phyloP scores from a whole-genome alignment of 2,888 invertebrate genomes.

The Unio delphinus region DNA sequence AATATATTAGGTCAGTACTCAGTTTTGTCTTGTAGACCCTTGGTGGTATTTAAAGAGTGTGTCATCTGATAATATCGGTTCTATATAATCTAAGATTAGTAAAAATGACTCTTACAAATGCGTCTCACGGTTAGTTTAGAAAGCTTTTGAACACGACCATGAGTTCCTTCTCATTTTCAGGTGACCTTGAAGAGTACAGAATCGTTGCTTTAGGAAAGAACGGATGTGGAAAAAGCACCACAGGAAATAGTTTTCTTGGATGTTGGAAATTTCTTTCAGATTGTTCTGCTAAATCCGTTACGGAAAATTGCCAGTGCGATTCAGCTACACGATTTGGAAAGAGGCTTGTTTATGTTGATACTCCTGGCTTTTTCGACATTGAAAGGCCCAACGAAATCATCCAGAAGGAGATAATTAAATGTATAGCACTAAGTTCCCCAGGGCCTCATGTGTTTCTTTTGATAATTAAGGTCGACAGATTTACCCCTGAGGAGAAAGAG shows the following conservation, averaged over 20 bases:
- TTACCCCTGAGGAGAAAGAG: constrained; percentile 12
- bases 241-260: constrained; percentile 17
- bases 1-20: no score
- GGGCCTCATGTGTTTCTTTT: constrained; percentile 19
- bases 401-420: constrained; percentile 8
- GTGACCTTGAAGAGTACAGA: not conserved
- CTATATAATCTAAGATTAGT: no score
- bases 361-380: constrained; percentile 23
- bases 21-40: no score
- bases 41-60: no score
- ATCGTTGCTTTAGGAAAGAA: constrained; percentile 20
- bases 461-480: constrained; percentile 12
- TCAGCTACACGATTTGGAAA: constrained; percentile 8
- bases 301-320: constrained; percentile 6
- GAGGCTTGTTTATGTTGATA: constrained; percentile 14
- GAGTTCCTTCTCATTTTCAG: no score
- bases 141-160: no score
- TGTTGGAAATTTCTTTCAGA: constrained; percentile 8
- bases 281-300: constrained; percentile 3
- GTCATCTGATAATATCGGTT: no score
- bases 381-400: constrained; percentile 6
- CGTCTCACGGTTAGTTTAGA: no score
- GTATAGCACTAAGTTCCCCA: constrained; percentile 9
- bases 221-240: constrained; percentile 22
- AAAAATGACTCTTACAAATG: no score